phyloP scores from a whole-genome alignment of 1,140 invertebrate species.

The Drosophila tsacasi region DNA sequence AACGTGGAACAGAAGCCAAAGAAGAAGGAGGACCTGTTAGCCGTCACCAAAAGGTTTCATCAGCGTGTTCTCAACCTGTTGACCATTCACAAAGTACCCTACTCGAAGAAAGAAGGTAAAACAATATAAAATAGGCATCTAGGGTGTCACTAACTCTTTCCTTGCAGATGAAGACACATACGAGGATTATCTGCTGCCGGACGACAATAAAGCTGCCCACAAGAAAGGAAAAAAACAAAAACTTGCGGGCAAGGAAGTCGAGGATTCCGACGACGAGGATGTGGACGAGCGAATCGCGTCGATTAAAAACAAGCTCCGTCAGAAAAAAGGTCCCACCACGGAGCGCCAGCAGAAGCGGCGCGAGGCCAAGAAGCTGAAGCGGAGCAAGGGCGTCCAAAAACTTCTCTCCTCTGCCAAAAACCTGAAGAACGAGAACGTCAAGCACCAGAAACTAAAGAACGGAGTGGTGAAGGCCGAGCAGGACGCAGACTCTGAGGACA shows the following conservation, averaged over 20 bases:
- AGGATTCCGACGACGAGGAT: slow-evolving; percentile 46
- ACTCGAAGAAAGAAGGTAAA: slow-evolving; percentile 62
- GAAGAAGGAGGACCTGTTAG: slow-evolving; percentile 15
- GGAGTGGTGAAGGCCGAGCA: slow-evolving; percentile 43
- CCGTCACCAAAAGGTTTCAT: slow-evolving; percentile 20
- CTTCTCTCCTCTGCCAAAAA: slow-evolving; percentile 73
- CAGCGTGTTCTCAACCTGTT: slow-evolving; percentile 44
- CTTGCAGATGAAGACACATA: slow-evolving; percentile 65
- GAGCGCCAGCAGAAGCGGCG: slow-evolving; percentile 69
- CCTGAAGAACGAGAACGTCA: slow-evolving; percentile 78
- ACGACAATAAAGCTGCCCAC: slow-evolving; percentile 37
- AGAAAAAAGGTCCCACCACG: slow-evolving; percentile 77
- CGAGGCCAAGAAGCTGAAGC: slow-evolving; percentile 77
- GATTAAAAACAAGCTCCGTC: slow-evolving; percentile 82
- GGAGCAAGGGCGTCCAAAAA: slow-evolving; percentile 82
- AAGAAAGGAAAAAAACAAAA: slow-evolving; percentile 41
- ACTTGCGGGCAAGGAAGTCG: neutral
- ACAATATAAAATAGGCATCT: neutral
- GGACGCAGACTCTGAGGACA: slow-evolving; percentile 40
- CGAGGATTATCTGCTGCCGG: slow-evolving; percentile 74
- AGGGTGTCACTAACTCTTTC: neutral
- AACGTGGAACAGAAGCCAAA: slow-evolving; percentile 5
- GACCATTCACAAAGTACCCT: slow-evolving; percentile 57
- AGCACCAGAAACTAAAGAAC: slow-evolving; percentile 58
- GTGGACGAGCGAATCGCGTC: slow-evolving; percentile 74